These are phyloP conservation scores for Diprion similis DNA, from an alignment of 1,140 invertebrate genomes.

Conservation along the genomic window DNA sequence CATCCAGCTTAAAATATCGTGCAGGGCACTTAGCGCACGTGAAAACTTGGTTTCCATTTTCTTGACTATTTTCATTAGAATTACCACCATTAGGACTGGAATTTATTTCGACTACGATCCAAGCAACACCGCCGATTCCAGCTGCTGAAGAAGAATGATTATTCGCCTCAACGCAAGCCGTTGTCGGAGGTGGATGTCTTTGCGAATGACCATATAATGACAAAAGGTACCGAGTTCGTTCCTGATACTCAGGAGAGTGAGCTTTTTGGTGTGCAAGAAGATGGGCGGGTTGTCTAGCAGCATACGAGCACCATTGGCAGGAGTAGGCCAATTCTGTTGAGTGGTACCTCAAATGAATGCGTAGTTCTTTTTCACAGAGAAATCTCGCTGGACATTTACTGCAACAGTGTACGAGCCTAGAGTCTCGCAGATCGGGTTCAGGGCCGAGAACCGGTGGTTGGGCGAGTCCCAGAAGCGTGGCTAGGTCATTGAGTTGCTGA, in stretches of 20 bases:
- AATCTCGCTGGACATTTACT: constrained; percentile 79
- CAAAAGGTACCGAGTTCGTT: constrained; percentile 75
- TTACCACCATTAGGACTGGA: constrained; percentile 15
- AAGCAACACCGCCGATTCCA: constrained; percentile 34
- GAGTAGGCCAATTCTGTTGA: constrained; percentile 67
- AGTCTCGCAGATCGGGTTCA: constrained; percentile 49
- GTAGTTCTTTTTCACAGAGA: constrained; percentile 69
- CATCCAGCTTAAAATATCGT: constrained; percentile 72
- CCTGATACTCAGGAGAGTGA: constrained; percentile 83
- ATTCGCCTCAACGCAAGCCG: constrained; percentile 61
- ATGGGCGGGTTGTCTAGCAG: constrained; percentile 73
- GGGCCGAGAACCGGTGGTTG: constrained; percentile 39
- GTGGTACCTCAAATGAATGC: constrained; percentile 75
- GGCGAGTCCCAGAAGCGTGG: constrained; percentile 43
- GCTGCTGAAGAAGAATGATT: constrained; percentile 27
- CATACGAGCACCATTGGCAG: constrained; percentile 82
- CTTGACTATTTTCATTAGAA: constrained; percentile 8
- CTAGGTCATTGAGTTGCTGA: constrained; percentile 71
- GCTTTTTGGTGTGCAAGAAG: constrained; percentile 78
- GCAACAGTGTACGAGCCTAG: constrained; percentile 62
- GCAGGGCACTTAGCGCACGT: constrained; percentile 73
- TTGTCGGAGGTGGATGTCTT: constrained; percentile 68
- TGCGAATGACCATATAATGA: constrained; percentile 70
- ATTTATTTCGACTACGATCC: constrained; percentile 50
- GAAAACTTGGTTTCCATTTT: constrained; percentile 51